phyloP scores from a whole-genome alignment of 2,113 vertebrate species.

The Oryzias melastigma region DNA sequence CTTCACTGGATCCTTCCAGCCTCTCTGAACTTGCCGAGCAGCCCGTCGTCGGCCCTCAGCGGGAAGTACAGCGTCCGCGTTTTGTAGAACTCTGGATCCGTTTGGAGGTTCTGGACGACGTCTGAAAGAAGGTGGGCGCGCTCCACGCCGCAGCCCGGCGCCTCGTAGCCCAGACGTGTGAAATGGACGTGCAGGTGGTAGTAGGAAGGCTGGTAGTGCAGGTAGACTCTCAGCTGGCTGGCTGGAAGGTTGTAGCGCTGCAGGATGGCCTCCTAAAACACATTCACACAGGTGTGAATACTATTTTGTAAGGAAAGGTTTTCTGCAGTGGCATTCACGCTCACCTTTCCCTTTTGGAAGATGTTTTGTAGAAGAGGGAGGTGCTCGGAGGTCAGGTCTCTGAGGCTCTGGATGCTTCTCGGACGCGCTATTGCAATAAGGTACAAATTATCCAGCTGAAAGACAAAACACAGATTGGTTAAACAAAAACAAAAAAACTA shows the following conservation, averaged over 20 bases:
- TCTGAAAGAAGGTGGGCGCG: conserved; percentile 88
- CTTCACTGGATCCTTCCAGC: conserved; percentile 66
- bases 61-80: conserved; percentile 81
- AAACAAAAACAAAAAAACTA: not conserved
- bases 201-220: conserved; percentile 97
- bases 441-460: conserved; percentile 89
- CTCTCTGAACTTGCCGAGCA: conserved; percentile 81
- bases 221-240: conserved; percentile 82
- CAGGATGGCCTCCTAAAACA: conserved; percentile 79
- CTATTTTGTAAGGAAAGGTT: not conserved
- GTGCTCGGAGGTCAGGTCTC: conserved; percentile 86
- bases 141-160: conserved; percentile 84
- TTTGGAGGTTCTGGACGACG: conserved; percentile 87
- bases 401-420: conserved; percentile 82
- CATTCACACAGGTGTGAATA: not conserved
- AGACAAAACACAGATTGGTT: not conserved
- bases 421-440: conserved; percentile 85
- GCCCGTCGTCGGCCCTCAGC: conserved; percentile 78
- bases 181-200: conserved; percentile 95
- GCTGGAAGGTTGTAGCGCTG: conserved; percentile 72
- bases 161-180: conserved; percentile 85
- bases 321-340: conserved; percentile 8
- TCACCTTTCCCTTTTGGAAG: conserved; percentile 83
- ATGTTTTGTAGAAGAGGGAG: conserved; percentile 87
- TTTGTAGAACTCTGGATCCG: conserved; percentile 77